phyloP scores from a whole-genome alignment of 92 coral and sea anemone genomes.

The Zoanthus solanderi region DNA sequence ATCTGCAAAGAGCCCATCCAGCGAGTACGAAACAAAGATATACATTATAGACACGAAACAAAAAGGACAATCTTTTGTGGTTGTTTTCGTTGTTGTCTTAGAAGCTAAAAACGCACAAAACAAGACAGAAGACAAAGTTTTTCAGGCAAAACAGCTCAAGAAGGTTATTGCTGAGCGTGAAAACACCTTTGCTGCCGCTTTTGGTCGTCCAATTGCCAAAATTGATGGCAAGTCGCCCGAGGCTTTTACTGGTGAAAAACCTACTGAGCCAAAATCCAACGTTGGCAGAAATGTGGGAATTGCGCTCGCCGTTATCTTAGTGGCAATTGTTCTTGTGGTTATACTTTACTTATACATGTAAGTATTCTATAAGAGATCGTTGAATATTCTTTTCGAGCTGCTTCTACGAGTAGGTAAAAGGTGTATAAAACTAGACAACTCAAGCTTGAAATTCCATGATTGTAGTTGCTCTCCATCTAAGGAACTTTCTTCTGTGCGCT shows the following conservation, averaged over 20 bases:
- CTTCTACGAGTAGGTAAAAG: background rate
- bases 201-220: background rate
- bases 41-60: background rate
- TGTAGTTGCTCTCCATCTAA: no score
- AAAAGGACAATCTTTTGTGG: background rate
- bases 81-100: background rate
- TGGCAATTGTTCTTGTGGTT: constrained; percentile 4
- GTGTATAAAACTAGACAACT: background rate
- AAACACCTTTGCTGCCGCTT: background rate
- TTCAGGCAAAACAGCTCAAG: background rate
- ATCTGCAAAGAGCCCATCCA: background rate
- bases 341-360: constrained; percentile 11
- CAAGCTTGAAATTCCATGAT: no score
- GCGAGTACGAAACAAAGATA: no score
- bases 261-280: background rate
- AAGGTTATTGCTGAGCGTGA: background rate
- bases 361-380: background rate
- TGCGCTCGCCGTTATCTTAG: background rate
- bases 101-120: constrained; percentile 3
- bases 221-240: background rate
- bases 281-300: background rate
- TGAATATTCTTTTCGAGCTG: no score
- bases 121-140: background rate
- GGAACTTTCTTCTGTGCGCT: no score
- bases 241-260: background rate